Conservation (phyloP, 2,888 invertebrate species). For the Lomographa bimaculata region DNA sequence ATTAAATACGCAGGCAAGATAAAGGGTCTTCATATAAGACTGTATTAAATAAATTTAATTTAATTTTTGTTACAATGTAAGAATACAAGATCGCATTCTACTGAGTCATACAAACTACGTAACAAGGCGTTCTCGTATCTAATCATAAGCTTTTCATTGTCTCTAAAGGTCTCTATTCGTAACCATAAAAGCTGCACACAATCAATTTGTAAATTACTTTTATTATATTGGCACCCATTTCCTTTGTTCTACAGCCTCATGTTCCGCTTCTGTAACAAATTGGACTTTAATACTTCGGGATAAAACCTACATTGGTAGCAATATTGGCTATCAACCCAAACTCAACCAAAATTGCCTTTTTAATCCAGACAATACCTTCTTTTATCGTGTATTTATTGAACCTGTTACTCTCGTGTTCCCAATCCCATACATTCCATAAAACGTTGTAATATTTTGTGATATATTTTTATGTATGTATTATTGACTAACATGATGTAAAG, state of each 20-base stretch:
- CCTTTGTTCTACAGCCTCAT: constrained; percentile 6
- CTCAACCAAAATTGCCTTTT: constrained; percentile 25
- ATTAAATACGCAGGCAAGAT: too few relatives aligned
- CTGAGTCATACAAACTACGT: too few relatives aligned
- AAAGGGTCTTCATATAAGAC: too few relatives aligned
- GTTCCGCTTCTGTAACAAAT: constrained; percentile 14
- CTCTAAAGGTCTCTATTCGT: too few relatives aligned
- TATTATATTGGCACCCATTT: constrained; percentile 5
- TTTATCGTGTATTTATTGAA: constrained; percentile 39
- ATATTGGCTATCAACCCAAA: constrained; percentile 21
- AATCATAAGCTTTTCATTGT: too few relatives aligned
- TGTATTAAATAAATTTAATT: too few relatives aligned
- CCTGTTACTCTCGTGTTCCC: constrained; percentile 29
- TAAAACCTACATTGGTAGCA: constrained; percentile 21
- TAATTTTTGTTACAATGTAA: too few relatives aligned
- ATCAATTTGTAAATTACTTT: constrained; percentile 5
- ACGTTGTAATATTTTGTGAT: constrained; percentile 36
- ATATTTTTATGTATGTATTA: constrained; percentile 36
- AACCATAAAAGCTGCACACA: too few relatives aligned
- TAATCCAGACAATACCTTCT: constrained; percentile 33
- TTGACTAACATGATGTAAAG: constrained; percentile 40
- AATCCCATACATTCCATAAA: constrained; percentile 35
- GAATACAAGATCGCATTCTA: too few relatives aligned
- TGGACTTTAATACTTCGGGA: constrained; percentile 19
- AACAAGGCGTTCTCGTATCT: too few relatives aligned